A percentile compares a stretch with the other conserved stretches of the same genome.
phyloP scores from a whole-genome alignment of 2,797 vertebrate genomes.

The Lepilemur septentrionalis region DNA sequence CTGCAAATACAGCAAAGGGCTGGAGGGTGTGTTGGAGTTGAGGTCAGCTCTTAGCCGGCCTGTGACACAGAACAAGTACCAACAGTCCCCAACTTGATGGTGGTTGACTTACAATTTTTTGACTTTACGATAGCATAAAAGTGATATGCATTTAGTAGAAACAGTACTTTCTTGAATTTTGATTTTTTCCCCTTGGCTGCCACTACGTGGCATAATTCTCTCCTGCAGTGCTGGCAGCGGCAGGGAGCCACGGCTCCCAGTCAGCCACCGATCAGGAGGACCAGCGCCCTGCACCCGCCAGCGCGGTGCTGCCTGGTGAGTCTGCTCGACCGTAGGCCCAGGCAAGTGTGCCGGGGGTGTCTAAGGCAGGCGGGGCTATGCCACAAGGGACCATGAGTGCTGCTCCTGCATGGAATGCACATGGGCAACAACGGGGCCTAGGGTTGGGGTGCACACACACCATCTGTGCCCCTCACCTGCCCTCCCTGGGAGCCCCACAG shows the following conservation, averaged over 20 bases:
- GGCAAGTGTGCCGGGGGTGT: not conserved
- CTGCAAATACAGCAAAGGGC: not conserved
- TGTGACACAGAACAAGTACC: not conserved
- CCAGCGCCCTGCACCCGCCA: too few relatives aligned
- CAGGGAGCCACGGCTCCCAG: not conserved
- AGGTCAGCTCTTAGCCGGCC: not conserved
- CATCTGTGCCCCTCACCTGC: not conserved
- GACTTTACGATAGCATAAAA: not conserved
- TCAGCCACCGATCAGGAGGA: not conserved
- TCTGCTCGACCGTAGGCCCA: not conserved
- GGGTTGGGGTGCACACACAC: not conserved
- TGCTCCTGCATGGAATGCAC: not conserved
- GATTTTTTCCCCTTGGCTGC: not conserved
- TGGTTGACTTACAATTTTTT: not conserved
- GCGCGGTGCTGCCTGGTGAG: not conserved
- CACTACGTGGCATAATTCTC: not conserved
- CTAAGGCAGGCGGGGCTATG: not conserved
- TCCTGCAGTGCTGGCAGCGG: not conserved
- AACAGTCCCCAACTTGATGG: not conserved
- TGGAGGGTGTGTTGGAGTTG: not conserved
- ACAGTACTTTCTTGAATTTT: not conserved
- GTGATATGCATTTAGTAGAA: not conserved
- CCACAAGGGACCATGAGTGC: not conserved
- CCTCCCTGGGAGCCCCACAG: constrained; percentile 24
- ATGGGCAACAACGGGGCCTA: constrained; percentile 27